Evolutionary conservation across 2,888 invertebrate genomes (phyloP), one percentile per base, ranked within the genome.

Genomic region (Heliconius aoede): DNA sequence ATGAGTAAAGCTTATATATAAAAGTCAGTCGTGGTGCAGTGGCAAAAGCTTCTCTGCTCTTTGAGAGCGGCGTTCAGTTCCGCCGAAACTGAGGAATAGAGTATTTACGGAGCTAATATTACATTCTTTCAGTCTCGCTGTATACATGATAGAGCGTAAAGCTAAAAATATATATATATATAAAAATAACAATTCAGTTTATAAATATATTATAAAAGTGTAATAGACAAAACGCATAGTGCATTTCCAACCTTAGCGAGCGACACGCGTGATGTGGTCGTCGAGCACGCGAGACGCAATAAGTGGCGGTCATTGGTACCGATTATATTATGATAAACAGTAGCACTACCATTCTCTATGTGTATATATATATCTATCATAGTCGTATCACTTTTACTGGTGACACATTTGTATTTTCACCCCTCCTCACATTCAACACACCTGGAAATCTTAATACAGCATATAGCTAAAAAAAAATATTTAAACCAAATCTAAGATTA

Each of bases 231-330:
- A 58, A 32, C 7, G 18, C 36, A 72, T 24, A 60, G 72, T 72
- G 60, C 72, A 72, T 36, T 72, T 21, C 8, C 36, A 9, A 32
- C 72, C 72, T 72, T 24, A 58, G 18, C 51, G 13, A 30, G n/a
- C 69, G n/a, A 51, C 68, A 78, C 78, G 78, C 75, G 55, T 68
- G 62, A 74, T 60, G 60, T 60, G 18, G n/a, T n/a, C 32, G 72
- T 46, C 46, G 60, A 3, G 24, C 74, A 61, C 61, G 75, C 60
- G 55, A 61, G 74, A 77, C 74, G 74, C 76, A 18, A 46, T 46
- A 72, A 64, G 30, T 40, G 55, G 78, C 80, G 80, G 80, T 79
- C 79, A 79, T 75, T 79, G 79, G 73, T 55, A 78, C 78, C 73
- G 76, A 76, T 68, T 73, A 76, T 60, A 67, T 68, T 67, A 62